phyloP scores from a whole-genome alignment of 2,888 invertebrate genomes.

The Acrobasis suavella region DNA sequence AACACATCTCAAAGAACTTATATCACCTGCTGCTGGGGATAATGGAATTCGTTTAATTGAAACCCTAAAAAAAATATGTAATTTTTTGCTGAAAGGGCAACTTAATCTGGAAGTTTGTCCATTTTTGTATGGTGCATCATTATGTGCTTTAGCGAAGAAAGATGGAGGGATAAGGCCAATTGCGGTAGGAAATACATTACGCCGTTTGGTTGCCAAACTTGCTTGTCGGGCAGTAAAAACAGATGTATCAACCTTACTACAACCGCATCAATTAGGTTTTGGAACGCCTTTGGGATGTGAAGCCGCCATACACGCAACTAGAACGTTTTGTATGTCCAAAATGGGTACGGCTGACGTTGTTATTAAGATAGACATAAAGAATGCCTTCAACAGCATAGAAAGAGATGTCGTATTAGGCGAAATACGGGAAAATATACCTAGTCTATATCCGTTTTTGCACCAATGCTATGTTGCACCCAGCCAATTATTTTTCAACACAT shows the following conservation, averaged over 20 bases:
- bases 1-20: background rate
- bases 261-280: background rate
- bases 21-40: background rate
- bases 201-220: background rate
- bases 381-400: background rate
- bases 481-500: background rate
- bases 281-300: background rate
- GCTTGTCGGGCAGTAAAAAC: background rate
- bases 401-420: background rate
- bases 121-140: background rate
- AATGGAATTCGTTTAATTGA: background rate
- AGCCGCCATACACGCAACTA: background rate
- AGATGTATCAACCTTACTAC: background rate
- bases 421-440: background rate
- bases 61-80: background rate
- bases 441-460: background rate
- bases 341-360: background rate
- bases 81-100: background rate
- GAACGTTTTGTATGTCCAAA: background rate
- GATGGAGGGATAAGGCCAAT: background rate
- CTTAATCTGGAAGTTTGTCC: no score
- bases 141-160: background rate
- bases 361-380: background rate
- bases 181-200: background rate
- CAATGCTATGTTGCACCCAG: background rate